Conservation (phyloP, 2,113 vertebrate species). For the Periophthalmodon schlosseri region DNA sequence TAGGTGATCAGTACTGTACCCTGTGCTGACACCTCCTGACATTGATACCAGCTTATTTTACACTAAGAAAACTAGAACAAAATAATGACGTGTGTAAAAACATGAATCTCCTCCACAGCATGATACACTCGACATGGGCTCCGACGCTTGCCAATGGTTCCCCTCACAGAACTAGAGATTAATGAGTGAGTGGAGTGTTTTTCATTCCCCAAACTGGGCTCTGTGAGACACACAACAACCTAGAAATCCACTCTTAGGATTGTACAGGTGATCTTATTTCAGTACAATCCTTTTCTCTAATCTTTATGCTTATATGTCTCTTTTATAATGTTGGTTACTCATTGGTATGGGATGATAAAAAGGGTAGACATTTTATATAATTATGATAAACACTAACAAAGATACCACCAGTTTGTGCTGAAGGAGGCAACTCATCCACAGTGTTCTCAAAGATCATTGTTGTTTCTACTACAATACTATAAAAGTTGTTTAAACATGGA, state of each 20-base stretch:
- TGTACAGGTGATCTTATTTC: background rate
- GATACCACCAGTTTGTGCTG: too few relatives aligned
- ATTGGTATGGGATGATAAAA: too few relatives aligned
- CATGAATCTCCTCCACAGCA: background rate
- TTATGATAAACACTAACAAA: too few relatives aligned
- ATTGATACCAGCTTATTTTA: constrained; percentile 49
- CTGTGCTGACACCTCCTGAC: constrained; percentile 36
- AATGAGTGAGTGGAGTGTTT: constrained; percentile 18
- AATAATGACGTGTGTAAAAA: constrained; percentile 25
- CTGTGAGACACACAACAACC: background rate
- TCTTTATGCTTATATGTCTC: background rate
- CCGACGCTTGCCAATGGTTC: constrained; percentile 7
- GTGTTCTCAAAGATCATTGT: too few relatives aligned
- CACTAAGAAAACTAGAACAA: constrained; percentile 1
- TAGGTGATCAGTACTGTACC: constrained; percentile 48
- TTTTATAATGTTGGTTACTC: background rate
- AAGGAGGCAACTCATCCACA: too few relatives aligned
- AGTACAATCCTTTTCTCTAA: background rate
- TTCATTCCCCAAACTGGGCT: background rate
- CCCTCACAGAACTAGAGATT: constrained; percentile 26
- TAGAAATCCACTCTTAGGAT: background rate
- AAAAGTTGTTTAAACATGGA: too few relatives aligned
- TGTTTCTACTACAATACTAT: too few relatives aligned
- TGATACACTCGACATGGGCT: constrained; percentile 29
- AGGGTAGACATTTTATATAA: too few relatives aligned